Evolutionary conservation across 1,140 invertebrate genomes (phyloP), one percentile per base, ranked within the genome.

Genomic region (Drosophila varians): DNA sequence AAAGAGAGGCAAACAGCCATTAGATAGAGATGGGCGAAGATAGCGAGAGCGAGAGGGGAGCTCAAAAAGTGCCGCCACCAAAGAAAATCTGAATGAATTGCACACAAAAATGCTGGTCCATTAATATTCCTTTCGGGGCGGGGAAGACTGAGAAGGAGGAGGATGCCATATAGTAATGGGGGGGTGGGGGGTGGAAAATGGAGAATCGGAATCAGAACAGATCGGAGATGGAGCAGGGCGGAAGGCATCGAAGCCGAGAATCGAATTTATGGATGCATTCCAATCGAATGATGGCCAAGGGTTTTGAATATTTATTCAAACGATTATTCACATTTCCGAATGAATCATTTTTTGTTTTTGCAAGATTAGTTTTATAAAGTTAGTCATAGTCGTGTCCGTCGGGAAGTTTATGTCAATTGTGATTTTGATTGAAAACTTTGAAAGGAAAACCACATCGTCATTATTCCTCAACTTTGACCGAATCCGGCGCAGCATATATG

Each of bases 71-170:
- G n/a, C 48, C 42, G 79, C 60, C 79, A 64, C 46, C 56, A 48
- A 60, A 56, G 56, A 47, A 68, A 76, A 47, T 56, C 64, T 79
- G 61, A 84, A 86, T 86, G 75, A 75, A 71, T 57, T 65, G 64
- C 74, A 74, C 60, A 65, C 72, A 68, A 64, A 80, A 76, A 56
- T 76, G 53, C 38, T 11, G 61, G 14, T 34, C 34, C 64, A 82
- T 84, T 84, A 65, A 82, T 77, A 82, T 61, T 49, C 40, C 14
- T 14, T 1, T 18, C 21, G 21, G 21, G 21, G 2, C 4, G 4
- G 9, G 26, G 14, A 43, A 58, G 3, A n/a, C 42, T 36, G 11
- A 46, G 25, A n/a, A n/a, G 40, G 21, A 46, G 21, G 21, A 21
- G 4, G 21, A 21, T n/a, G n/a, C 53, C 12, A 36, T 16, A 14